These are phyloP conservation scores for Hippopotamyrus pictus DNA, from an alignment of 2,797 vertebrate species.

Conservation along the genomic window DNA sequence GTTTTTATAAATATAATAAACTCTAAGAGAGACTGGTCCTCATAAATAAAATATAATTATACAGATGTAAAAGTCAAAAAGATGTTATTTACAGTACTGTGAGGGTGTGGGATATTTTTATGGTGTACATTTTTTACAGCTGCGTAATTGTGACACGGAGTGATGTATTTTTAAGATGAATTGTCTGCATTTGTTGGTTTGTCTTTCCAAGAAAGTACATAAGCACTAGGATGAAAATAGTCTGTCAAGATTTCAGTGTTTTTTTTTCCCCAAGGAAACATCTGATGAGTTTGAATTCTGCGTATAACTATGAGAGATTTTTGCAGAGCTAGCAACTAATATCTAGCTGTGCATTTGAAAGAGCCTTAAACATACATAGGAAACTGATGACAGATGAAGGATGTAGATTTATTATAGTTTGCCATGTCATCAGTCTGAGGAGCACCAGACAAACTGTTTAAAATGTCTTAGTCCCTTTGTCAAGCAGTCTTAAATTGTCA, in stretches of 20 bases:
- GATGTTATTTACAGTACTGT: slow-evolving; percentile 51
- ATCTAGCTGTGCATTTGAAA: slow-evolving; percentile 8
- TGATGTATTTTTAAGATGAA: slow-evolving; percentile 67
- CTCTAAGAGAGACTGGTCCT: slow-evolving; percentile 81
- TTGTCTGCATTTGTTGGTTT: slow-evolving; percentile 56
- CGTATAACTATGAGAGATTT: slow-evolving; percentile 24
- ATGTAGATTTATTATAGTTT: neutral
- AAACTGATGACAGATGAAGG: neutral
- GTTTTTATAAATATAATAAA: slow-evolving; percentile 80
- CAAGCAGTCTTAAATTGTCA: slow-evolving; percentile 18
- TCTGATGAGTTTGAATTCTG: slow-evolving; percentile 72
- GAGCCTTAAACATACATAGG: neutral
- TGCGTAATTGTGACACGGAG: slow-evolving; percentile 70
- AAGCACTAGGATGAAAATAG: slow-evolving; percentile 43
- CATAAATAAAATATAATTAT: slow-evolving; percentile 64
- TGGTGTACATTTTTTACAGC: slow-evolving; percentile 76
- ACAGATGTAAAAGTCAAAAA: slow-evolving; percentile 78
- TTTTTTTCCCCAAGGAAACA: slow-evolving; percentile 54
- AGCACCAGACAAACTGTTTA: slow-evolving; percentile 51
- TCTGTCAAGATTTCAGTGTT: slow-evolving; percentile 49
- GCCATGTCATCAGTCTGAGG: slow-evolving; percentile 52
- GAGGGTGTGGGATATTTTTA: slow-evolving; percentile 78
- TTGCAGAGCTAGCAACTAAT: neutral
- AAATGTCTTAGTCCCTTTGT: slow-evolving; percentile 53
- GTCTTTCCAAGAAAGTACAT: slow-evolving; percentile 49